Evolutionary conservation across 2,888 invertebrate species (phyloP), one percentile per base, ranked within the genome.

Genomic region (Hirudinaria manillensis): DNA sequence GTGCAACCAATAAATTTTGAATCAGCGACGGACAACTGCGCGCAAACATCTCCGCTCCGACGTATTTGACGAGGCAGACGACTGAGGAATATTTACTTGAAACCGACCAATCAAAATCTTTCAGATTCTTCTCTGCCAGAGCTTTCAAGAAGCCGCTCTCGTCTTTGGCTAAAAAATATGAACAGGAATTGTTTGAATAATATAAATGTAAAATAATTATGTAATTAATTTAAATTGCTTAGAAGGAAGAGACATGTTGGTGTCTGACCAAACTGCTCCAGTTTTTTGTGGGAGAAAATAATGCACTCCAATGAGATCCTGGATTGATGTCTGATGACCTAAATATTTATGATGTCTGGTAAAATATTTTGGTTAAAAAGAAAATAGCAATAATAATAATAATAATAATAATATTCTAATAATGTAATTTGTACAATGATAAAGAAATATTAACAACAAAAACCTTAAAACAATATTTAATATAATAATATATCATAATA

Each of bases 31-130:
- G 84, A 77, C 84, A 81, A 74, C 81, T 79, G 32, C 81, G 71
- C 29, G 87, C 80, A 53, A 88, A 78, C 72, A 81, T 79, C 53
- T 80, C 76, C 75, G 85, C 83, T 74, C 86, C 86, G 72, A 86
- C 79, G 77, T 84, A 84, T 82, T 78, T 91, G 21, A 82, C 82
- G 34, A 83, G 78, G 38, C 80, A 80, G 65, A 80, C 76, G n/a
- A 85, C 79, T 6, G 83, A 82, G 13, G 82, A 82, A 79, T 83
- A 84, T 76, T 84, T 84, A n/a, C 84, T 83, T 72, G 82, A 81
- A 55, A 80, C 80, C 55, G 82, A 81, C 83, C 83, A 83, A 76
- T 81, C 82, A 36, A 83, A 79, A 45, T 80, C 79, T 72, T 82
- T 77, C 24, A 85, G 78, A 10, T 80, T 80, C 24, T 73, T 53